A percentile compares a stretch with the other conserved stretches of the same genome.
phyloP scores from a whole-genome alignment of 1,140 invertebrate genomes.

The Geopemphigus sp. region DNA sequence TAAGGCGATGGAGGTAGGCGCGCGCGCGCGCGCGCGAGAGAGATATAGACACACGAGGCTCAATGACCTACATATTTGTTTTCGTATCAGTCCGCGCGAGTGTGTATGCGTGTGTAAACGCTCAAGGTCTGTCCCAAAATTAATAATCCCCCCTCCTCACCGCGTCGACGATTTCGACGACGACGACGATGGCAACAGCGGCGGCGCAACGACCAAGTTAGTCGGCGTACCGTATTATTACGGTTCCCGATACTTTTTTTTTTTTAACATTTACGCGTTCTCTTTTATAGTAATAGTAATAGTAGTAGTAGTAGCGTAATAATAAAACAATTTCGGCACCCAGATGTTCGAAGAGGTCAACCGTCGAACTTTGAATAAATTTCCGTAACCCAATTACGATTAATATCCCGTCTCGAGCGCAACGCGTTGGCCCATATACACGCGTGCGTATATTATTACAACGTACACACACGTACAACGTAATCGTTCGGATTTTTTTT shows the following conservation, averaged over 20 bases:
- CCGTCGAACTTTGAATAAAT: slow-evolving; percentile 30
- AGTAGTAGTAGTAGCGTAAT: too few species aligned
- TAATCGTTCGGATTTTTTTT: slow-evolving; percentile 16
- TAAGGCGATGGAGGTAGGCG: neutral
- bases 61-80: slow-evolving; percentile 50
- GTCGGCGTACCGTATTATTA: neutral
- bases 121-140: slow-evolving; percentile 47
- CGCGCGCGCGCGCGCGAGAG: neutral
- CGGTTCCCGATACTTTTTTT: slow-evolving; percentile 16
- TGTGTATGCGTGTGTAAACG: slow-evolving; percentile 10
- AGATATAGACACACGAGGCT: slow-evolving; percentile 31
- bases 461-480: neutral
- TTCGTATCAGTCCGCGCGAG: slow-evolving; percentile 30
- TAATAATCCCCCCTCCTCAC: slow-evolving; percentile 44
- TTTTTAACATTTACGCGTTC: slow-evolving; percentile 14
- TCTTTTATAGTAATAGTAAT: neutral
- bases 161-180: neutral
- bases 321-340: slow-evolving; percentile 16
- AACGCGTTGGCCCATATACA: neutral
- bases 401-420: neutral
- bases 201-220: too few species aligned
- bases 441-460: neutral
- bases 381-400: slow-evolving; percentile 32
- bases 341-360: slow-evolving; percentile 13
- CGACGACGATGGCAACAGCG: too few species aligned